These are phyloP conservation scores for Morinoia aosen DNA, from an alignment of 2,888 invertebrate genomes.

Conservation along the genomic window DNA sequence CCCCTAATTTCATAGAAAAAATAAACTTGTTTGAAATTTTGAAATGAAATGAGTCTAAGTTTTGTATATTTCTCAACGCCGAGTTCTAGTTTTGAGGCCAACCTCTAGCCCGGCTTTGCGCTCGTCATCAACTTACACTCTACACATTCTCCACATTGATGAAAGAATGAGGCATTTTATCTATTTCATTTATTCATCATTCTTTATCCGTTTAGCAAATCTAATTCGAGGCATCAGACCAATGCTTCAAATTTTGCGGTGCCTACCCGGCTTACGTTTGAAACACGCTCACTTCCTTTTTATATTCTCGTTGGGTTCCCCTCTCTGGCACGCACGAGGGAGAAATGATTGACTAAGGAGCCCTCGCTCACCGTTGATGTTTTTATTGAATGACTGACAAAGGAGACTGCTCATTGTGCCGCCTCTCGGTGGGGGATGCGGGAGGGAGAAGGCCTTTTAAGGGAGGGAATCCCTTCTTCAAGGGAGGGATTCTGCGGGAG, in stretches of 20 bases:
- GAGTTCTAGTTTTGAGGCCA: background rate
- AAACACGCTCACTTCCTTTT: background rate
- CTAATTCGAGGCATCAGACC: background rate
- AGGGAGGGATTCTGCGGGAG: background rate
- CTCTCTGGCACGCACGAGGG: conserved; percentile 51
- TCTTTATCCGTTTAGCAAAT: background rate
- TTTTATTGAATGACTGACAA: conserved; percentile 22
- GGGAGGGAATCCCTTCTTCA: background rate
- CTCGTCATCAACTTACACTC: background rate
- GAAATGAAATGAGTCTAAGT: no score
- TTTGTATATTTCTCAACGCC: background rate
- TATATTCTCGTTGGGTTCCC: background rate
- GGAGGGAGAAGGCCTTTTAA: background rate
- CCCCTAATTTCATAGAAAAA: no score
- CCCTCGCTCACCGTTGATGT: conserved; percentile 29
- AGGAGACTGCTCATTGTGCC: conserved; percentile 25
- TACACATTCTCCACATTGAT: no score
- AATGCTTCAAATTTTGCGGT: background rate
- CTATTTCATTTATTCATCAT: background rate
- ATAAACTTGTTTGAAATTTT: no score
- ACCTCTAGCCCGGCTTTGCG: background rate
- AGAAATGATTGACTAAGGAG: conserved; percentile 60
- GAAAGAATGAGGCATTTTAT: no score
- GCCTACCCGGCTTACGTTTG: background rate
- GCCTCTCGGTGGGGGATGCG: background rate